Evolutionary conservation across 2,888 invertebrate genomes (phyloP), one percentile per base, ranked within the genome.

Genomic region (Scrobipalpa atriplicella): DNA sequence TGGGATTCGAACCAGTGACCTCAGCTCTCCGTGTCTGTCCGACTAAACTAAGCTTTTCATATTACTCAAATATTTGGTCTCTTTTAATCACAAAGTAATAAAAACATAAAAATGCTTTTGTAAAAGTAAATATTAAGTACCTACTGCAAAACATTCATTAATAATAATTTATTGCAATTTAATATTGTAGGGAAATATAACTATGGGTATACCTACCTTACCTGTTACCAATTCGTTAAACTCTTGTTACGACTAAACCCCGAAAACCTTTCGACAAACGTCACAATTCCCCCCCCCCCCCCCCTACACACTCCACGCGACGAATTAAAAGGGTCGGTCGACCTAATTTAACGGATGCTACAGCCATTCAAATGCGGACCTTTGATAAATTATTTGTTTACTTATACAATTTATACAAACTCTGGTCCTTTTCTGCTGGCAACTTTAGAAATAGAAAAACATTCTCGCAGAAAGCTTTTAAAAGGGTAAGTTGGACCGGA

Each of bases 401-500:
- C n/a, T n/a, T 38, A 38, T 36, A 51, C 36, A 52, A 54, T 47
- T 56, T 56, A 56, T 56, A 56, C 54, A 56, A 21, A 52, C 52
- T 21, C 54, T 13, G 21, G 54, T 56, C 54, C 54, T 56, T 19
- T 54, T 52, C 52, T 36, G 6, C 54, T 38, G 52, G 36, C 52
- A 36, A 16, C 9, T 38, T 39, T 52, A 58, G 39, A 62, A 66
- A 58, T 43, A 60, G 38, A 63, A 47, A 66, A 66, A 58, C 38
- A 62, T 41, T 38, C 36, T 9, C 21, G 39, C 47, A 16, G 3
- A 47, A 58, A n/a, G 71, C 68, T 73, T 73, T 68, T 73, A 71
- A 75, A 78, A 68, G 73, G 73, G 70, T 72, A 74, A 76, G 72
- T 75, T 76, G 75, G 70, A 74, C 67, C 68, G 71, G 71, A 71